phyloP scores from a whole-genome alignment of 2,797 vertebrate genomes.

The Yasuhikotakia modesta region DNA sequence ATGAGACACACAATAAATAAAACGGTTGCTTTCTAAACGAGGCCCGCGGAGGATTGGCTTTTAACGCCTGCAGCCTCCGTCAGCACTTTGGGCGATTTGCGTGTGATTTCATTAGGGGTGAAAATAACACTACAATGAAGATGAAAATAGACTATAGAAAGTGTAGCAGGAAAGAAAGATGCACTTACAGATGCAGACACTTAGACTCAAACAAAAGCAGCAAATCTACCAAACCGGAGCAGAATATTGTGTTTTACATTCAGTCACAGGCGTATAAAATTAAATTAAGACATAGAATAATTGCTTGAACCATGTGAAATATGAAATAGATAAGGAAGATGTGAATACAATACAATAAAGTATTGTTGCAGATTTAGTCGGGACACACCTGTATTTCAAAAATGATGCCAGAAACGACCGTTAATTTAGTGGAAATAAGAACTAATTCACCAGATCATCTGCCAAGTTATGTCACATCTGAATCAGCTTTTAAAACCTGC shows the following conservation, averaged over 20 bases:
- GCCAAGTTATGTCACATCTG: constrained; percentile 77
- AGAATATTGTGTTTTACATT: constrained; percentile 36
- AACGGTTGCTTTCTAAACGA: constrained; percentile 75
- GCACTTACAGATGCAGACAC: constrained; percentile 27
- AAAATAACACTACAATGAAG: constrained; percentile 75
- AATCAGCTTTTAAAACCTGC: constrained; percentile 85
- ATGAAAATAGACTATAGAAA: constrained; percentile 75
- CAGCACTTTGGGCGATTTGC: constrained; percentile 81
- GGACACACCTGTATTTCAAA: constrained; percentile 2
- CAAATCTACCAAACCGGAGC: constrained; percentile 43
- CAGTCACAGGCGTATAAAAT: constrained; percentile 5
- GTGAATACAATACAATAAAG: neutral
- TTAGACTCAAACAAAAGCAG: constrained; percentile 44
- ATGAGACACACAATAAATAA: constrained; percentile 71
- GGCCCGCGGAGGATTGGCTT: constrained; percentile 79
- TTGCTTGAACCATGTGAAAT: constrained; percentile 6
- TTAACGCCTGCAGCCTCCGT: constrained; percentile 73
- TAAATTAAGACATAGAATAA: neutral
- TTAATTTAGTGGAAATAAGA: constrained; percentile 13
- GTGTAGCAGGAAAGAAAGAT: constrained; percentile 56
- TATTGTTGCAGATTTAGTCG: neutral
- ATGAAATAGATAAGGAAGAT: constrained; percentile 2
- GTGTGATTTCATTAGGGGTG: constrained; percentile 78
- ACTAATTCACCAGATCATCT: neutral
- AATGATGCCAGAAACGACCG: neutral